Evolutionary conservation across 2,797 vertebrate species (phyloP).

Genomic region (Limosa lapponica): DNA sequence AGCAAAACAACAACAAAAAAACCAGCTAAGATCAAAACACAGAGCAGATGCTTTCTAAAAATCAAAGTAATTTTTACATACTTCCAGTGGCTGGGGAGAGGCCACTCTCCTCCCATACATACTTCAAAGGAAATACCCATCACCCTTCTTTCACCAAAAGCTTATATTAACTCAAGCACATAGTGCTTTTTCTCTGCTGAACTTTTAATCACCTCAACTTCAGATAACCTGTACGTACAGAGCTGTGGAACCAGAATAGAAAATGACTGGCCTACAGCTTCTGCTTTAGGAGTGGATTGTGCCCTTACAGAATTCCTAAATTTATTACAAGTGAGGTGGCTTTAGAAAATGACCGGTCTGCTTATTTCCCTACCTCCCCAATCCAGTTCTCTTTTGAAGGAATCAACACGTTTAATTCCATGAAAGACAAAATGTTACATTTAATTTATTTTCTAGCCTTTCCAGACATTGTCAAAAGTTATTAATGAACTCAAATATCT

Average conservation of each 20-base stretch:
- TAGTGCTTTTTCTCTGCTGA: background rate
- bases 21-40: background rate
- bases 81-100: background rate
- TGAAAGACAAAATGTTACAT: background rate
- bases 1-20: background rate
- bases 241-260: background rate
- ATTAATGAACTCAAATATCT: background rate
- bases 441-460: background rate
- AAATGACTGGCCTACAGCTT: background rate
- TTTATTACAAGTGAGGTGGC: background rate
- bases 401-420: background rate
- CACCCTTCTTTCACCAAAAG: background rate
- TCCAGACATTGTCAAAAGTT: background rate
- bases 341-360: background rate
- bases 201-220: background rate
- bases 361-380: background rate
- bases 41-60: background rate
- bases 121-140: background rate
- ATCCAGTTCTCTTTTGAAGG: background rate
- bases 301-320: background rate
- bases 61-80: background rate
- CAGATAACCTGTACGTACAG: background rate
- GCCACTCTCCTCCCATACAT: background rate
- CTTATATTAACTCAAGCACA: background rate
- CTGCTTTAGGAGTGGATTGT: background rate